Conservation (phyloP, 2,797 vertebrate species). For the Hirundo rustica region DNA sequence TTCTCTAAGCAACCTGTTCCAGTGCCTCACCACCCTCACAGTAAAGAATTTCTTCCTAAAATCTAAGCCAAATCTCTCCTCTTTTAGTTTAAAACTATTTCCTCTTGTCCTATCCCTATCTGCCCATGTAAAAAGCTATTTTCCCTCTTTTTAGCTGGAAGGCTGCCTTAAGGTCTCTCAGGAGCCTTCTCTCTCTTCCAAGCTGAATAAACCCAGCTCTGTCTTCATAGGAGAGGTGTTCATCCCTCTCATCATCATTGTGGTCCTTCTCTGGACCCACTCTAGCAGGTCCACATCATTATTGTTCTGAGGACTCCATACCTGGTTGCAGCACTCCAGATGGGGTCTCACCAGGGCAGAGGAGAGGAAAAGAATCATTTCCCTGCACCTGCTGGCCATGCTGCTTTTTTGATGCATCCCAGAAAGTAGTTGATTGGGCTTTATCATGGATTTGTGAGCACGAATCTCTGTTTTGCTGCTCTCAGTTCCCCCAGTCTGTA, state of each 20-base stretch:
- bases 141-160: background rate
- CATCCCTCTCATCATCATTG: background rate
- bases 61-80: background rate
- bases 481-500: background rate
- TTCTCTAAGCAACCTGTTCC: background rate
- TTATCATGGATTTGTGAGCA: no score
- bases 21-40: background rate
- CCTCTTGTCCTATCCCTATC: background rate
- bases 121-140: background rate
- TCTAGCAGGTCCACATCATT: background rate
- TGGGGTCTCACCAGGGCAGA: background rate
- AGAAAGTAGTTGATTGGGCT: background rate
- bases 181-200: background rate
- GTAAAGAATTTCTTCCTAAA: background rate
- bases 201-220: background rate
- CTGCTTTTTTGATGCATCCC: background rate
- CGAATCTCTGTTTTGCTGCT: background rate
- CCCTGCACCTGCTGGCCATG: background rate
- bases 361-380: background rate
- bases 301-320: background rate
- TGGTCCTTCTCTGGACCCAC: background rate
- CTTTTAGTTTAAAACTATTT: background rate
- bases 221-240: background rate
- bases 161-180: background rate
- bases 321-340: background rate